Evolutionary conservation across 2,113 vertebrate genomes (phyloP).

Genomic region (Genyomyrus donnyi): DNA sequence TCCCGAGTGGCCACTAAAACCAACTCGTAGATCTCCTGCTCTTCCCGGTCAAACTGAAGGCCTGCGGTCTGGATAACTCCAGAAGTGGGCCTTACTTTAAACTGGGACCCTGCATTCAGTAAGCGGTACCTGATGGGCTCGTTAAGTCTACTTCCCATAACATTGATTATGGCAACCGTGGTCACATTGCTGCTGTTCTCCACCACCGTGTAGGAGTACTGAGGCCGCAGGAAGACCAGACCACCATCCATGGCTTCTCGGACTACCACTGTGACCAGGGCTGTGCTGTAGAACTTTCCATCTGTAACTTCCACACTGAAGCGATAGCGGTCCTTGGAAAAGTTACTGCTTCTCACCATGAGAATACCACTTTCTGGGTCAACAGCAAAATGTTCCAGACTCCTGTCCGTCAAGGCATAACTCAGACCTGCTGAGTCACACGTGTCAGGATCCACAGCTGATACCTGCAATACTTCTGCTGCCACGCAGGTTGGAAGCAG

Average conservation of each 20-base stretch:
- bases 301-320: constrained; percentile 83
- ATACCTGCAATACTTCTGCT: constrained; percentile 79
- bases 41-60: constrained; percentile 83
- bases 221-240: constrained; percentile 74
- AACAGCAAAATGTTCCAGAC: constrained; percentile 72
- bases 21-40: constrained; percentile 77
- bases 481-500: constrained; percentile 84
- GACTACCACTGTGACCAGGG: constrained; percentile 73
- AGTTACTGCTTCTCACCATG: constrained; percentile 75
- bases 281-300: constrained; percentile 79
- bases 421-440: constrained; percentile 62
- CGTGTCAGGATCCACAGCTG: constrained; percentile 81
- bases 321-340: constrained; percentile 81
- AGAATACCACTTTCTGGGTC: constrained; percentile 75
- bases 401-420: constrained; percentile 77
- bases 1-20: constrained; percentile 88
- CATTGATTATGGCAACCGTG: constrained; percentile 74
- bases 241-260: constrained; percentile 85
- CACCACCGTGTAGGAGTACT: constrained; percentile 74
- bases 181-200: constrained; percentile 79
- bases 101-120: constrained; percentile 85
- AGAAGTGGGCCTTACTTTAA: constrained; percentile 79
- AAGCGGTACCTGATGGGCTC: constrained; percentile 86
- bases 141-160: constrained; percentile 80
- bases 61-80: constrained; percentile 86